Conservation (phyloP, 2,888 invertebrate species). For the Habrosyne pyritoides region DNA sequence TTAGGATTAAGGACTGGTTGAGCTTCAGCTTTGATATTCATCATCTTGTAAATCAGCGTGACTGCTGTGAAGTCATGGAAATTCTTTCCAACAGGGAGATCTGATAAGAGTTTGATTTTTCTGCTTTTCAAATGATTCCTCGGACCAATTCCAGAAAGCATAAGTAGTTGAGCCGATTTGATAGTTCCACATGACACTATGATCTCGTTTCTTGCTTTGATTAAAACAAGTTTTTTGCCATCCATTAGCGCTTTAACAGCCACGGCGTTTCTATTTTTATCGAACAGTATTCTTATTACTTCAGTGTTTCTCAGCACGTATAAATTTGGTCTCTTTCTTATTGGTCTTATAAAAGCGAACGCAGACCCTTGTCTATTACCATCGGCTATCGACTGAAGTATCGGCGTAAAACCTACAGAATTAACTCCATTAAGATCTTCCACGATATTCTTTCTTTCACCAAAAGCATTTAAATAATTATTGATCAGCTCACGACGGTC, state of each 20-base stretch:
- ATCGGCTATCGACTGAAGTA: conserved; percentile 14
- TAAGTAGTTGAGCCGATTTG: conserved; percentile 43
- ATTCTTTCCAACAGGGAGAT: conserved; percentile 26
- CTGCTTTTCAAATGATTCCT: conserved; percentile 39
- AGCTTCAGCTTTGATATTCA: conserved; percentile 17
- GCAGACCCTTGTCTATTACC: conserved; percentile 30
- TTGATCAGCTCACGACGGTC: conserved; percentile 4
- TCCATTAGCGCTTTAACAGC: conserved; percentile 23
- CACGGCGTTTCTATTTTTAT: conserved; percentile 21
- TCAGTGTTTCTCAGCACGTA: conserved; percentile 52
- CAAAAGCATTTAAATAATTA: conserved; percentile 19
- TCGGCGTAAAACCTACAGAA: conserved; percentile 17
- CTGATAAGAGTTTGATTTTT: conserved; percentile 14
- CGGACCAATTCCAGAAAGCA: conserved; percentile 41
- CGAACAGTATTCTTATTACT: conserved; percentile 26
- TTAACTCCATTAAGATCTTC: conserved; percentile 19
- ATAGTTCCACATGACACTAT: conserved; percentile 66
- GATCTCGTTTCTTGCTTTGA: conserved; percentile 34
- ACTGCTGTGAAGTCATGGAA: conserved; percentile 21
- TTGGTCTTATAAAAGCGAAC: conserved; percentile 31
- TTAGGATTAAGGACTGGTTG: conserved; percentile 15
- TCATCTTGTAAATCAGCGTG: conserved; percentile 24
- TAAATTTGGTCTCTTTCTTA: conserved; percentile 72
- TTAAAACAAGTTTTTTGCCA: conserved; percentile 16
- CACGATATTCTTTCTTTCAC: conserved; percentile 20